These are phyloP conservation scores for Doris montereyensis DNA, from an alignment of 2,888 invertebrate genomes.

Conservation along the genomic window DNA sequence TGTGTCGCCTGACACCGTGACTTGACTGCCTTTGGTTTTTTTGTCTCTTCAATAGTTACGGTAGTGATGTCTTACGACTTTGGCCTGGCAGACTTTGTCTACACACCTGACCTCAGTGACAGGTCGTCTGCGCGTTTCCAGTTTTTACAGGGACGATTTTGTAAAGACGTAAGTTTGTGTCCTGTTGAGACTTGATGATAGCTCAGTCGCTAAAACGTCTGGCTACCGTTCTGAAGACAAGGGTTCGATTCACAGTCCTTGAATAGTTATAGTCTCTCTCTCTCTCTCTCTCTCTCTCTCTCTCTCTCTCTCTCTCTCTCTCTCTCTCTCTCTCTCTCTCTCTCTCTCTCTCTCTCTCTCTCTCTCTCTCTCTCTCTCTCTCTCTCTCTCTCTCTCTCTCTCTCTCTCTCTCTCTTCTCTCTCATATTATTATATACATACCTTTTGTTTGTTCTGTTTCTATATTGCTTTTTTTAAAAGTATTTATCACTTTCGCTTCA, in stretches of 20 bases:
- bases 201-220: too few relatives aligned
- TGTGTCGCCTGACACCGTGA: neutral
- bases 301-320: conserved; percentile 27
- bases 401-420: conserved; percentile 4
- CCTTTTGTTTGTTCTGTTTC: too few relatives aligned
- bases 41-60: neutral
- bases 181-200: too few relatives aligned
- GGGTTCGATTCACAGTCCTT: neutral
- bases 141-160: conserved; percentile 27
- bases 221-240: too few relatives aligned
- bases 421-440: too few relatives aligned
- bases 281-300: conserved; percentile 15
- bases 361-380: conserved; percentile 11
- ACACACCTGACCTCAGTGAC: conserved; percentile 33
- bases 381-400: conserved; percentile 24
- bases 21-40: too few relatives aligned
- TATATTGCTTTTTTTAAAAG: conserved; percentile 9
- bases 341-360: conserved; percentile 11
- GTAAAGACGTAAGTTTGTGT: conserved; percentile 40
- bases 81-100: conserved; percentile 40
- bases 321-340: conserved; percentile 27
- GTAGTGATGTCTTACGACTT: conserved; percentile 29
- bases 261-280: neutral
- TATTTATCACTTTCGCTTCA: conserved; percentile 16
- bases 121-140: conserved; percentile 12